phyloP scores from a whole-genome alignment of 2,113 vertebrate species.

The Anoura caudifer region DNA sequence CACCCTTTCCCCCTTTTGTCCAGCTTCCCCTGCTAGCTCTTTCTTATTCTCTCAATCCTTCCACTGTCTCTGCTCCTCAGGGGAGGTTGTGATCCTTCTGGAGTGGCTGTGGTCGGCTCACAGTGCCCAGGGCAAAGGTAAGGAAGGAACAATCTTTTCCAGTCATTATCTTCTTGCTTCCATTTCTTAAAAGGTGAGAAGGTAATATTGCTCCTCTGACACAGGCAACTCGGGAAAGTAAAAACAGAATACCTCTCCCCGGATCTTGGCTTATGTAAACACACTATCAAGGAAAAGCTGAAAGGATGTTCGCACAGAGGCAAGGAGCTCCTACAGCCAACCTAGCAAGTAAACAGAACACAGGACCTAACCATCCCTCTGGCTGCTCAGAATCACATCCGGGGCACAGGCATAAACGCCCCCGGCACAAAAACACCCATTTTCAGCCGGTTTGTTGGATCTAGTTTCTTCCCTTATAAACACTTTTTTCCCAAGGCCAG shows the following conservation, averaged over 20 bases:
- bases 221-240: neutral
- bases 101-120: neutral
- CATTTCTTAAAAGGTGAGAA: neutral
- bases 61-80: neutral
- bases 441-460: neutral
- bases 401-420: neutral
- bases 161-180: neutral
- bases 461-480: slow-evolving; percentile 2
- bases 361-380: neutral
- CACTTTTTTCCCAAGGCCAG: neutral
- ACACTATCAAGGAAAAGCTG: neutral
- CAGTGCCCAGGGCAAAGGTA: neutral
- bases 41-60: neutral
- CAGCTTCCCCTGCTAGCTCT: neutral
- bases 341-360: neutral
- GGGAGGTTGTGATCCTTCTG: neutral
- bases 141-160: neutral
- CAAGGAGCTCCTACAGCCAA: neutral
- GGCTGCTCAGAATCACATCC: neutral
- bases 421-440: neutral
- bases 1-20: neutral
- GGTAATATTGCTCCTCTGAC: neutral
- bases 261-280: neutral
- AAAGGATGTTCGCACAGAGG: neutral
- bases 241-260: neutral